These are phyloP conservation scores for Dendrolimus houi DNA, from an alignment of 2,888 invertebrate genomes.

Conservation along the genomic window DNA sequence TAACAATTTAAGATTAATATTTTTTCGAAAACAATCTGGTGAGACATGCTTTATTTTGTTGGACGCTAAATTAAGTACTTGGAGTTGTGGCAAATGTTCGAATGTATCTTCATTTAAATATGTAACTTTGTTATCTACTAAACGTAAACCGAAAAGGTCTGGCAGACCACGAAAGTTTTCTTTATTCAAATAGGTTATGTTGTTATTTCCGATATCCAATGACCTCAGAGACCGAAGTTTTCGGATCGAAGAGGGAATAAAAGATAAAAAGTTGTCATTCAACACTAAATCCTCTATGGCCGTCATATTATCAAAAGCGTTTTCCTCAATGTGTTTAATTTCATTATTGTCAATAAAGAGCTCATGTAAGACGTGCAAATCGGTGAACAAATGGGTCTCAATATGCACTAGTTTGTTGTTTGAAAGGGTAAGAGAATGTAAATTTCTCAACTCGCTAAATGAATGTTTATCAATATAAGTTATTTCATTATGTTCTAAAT, in stretches of 20 bases:
- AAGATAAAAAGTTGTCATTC: slow-evolving; percentile 81
- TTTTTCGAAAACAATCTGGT: slow-evolving; percentile 83
- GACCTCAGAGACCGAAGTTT: slow-evolving; percentile 82
- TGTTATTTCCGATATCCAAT: slow-evolving; percentile 88
- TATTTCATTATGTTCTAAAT: slow-evolving; percentile 84
- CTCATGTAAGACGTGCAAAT: slow-evolving; percentile 83
- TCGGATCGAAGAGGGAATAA: slow-evolving; percentile 80
- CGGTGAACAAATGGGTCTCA: slow-evolving; percentile 81
- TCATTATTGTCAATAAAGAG: slow-evolving; percentile 85
- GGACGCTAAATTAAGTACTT: slow-evolving; percentile 87
- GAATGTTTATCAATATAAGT: slow-evolving; percentile 81
- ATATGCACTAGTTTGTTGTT: slow-evolving; percentile 82
- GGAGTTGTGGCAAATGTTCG: slow-evolving; percentile 82
- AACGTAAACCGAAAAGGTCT: slow-evolving; percentile 83
- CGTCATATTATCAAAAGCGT: slow-evolving; percentile 85
- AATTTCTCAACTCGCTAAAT: slow-evolving; percentile 84
- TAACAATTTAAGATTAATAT: slow-evolving; percentile 82
- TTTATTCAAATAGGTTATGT: slow-evolving; percentile 82
- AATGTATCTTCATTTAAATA: slow-evolving; percentile 85
- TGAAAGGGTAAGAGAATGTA: slow-evolving; percentile 84
- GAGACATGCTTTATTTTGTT: slow-evolving; percentile 85
- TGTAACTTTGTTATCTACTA: slow-evolving; percentile 88
- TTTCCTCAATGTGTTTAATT: slow-evolving; percentile 80
- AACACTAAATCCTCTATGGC: slow-evolving; percentile 85
- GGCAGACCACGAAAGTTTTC: slow-evolving; percentile 84